A percentile compares a stretch with the other conserved stretches of the same genome.
Evolutionary conservation across 2,797 vertebrate genomes (phyloP).

Genomic region (Sitta carolinensis): DNA sequence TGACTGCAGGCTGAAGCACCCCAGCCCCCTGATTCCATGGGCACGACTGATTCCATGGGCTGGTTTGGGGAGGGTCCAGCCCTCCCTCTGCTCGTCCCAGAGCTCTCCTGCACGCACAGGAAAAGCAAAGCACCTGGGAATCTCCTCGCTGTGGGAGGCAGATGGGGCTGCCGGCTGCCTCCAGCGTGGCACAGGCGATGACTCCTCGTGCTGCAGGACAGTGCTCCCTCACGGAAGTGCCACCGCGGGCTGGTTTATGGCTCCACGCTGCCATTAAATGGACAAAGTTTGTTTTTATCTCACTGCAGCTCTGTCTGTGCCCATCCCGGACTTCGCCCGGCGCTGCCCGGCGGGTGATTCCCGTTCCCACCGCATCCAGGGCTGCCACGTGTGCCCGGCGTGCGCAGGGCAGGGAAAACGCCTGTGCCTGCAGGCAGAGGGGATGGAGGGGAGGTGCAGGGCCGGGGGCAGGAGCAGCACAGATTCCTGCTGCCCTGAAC

Average conservation of each 20-base stretch:
- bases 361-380: accelerated
- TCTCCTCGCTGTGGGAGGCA: accelerated
- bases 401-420: accelerated
- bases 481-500: not conserved
- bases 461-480: not conserved
- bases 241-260: not conserved
- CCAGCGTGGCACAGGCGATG: accelerated
- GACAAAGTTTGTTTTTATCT: conserved; percentile 19
- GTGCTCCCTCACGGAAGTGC: not conserved
- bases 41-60: not conserved
- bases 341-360: not conserved
- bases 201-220: accelerated
- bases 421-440: accelerated
- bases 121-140: not conserved
- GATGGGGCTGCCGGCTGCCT: not conserved
- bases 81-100: not conserved
- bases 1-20: not conserved
- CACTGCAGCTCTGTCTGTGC: not conserved
- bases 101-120: not conserved
- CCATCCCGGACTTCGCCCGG: not conserved
- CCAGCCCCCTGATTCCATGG: accelerated
- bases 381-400: accelerated
- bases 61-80: too few species aligned
- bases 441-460: not conserved
- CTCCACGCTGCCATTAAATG: not conserved